Base-by-base conservation (phyloP, 2,888 invertebrate species). In the Stenichneumon culpator region DNA sequence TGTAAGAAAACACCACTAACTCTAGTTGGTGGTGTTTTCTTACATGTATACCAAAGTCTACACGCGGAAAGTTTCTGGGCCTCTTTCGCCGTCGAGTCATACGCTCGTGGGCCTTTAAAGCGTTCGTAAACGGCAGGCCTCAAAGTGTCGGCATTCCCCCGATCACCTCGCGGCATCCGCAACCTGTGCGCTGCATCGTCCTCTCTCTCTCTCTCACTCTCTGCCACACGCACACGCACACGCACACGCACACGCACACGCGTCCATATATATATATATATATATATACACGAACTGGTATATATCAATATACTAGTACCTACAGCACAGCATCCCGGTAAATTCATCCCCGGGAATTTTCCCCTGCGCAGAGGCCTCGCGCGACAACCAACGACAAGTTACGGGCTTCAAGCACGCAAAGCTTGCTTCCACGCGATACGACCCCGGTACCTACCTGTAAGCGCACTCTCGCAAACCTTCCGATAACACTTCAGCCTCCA, bases 331-430 rank as follows among this genome's bases (percentile, higher is more conserved):
- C 57, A 68, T 74, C 75, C 47, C 79, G 83, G 86, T 87, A 79
- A 87, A 87, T 87, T 79, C 86, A 86, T 87, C 86, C 84, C 75
- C 73, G 75, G 28, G 83, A 83, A 72, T 82, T 86, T 86, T 79
- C 73, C 83, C 74, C 81, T 57, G 77, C 68, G 39, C 52, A 7
- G 52, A 44, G 44, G 22, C 47, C 19, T 36, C 36, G 73, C 69
- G 85, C 85, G 85, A 87, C 86, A 83, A 82, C 79, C 63, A 81
- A 80, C 86, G 88, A 88, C 89, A 88, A 89, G 88, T 89, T 90
- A 90, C 86, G 89, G 87, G 69, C 87, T 68, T 81, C 83, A 69
- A 88, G 86, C 90, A 90, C 89, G 90, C 90, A 79, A 90, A 83
- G 77, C 87, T 83, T 72, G 77, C 86, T 32, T 70, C 72, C 72